These are phyloP conservation scores for Tryphoninae sp. DNA, from an alignment of 2,888 invertebrate species.

Conservation along the genomic window DNA sequence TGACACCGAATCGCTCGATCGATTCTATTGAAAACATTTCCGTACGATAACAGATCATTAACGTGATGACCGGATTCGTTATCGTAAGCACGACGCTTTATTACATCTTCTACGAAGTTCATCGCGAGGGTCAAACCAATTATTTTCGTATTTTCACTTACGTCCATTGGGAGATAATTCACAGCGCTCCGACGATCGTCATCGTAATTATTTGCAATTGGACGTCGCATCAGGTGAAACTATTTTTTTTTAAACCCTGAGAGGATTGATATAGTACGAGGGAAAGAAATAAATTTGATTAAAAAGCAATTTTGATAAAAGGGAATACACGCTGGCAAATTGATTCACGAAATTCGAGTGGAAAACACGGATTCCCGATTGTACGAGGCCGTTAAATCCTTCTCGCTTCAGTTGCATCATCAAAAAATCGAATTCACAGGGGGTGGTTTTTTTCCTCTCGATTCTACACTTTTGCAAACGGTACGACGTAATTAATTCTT, in stretches of 20 bases:
- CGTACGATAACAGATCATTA: slow-evolving; percentile 22
- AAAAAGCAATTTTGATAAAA: slow-evolving; percentile 10
- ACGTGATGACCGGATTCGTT: slow-evolving; percentile 35
- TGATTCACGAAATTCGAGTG: slow-evolving; percentile 55
- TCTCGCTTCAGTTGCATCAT: slow-evolving; percentile 72
- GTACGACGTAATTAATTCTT: slow-evolving; percentile 58
- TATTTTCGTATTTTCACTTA: slow-evolving; percentile 27
- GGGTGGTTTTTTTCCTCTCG: slow-evolving; percentile 71
- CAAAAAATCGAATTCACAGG: slow-evolving; percentile 72
- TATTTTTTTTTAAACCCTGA: background rate
- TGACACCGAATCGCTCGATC: background rate
- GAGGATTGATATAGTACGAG: background rate
- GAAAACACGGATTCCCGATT: slow-evolving; percentile 48
- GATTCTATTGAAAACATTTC: background rate
- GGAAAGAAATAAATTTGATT: background rate
- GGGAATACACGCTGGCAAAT: slow-evolving; percentile 46
- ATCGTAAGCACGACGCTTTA: slow-evolving; percentile 50
- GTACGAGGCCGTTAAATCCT: slow-evolving; percentile 64
- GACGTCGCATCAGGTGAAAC: slow-evolving; percentile 46
- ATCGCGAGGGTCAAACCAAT: slow-evolving; percentile 21
- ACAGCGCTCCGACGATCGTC: slow-evolving; percentile 40
- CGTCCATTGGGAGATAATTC: slow-evolving; percentile 51
- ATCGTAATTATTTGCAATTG: slow-evolving; percentile 51
- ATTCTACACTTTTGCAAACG: slow-evolving; percentile 72
- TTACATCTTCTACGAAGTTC: slow-evolving; percentile 48